phyloP scores from a whole-genome alignment of 1,140 invertebrate species.

The Coelopa frigida region DNA sequence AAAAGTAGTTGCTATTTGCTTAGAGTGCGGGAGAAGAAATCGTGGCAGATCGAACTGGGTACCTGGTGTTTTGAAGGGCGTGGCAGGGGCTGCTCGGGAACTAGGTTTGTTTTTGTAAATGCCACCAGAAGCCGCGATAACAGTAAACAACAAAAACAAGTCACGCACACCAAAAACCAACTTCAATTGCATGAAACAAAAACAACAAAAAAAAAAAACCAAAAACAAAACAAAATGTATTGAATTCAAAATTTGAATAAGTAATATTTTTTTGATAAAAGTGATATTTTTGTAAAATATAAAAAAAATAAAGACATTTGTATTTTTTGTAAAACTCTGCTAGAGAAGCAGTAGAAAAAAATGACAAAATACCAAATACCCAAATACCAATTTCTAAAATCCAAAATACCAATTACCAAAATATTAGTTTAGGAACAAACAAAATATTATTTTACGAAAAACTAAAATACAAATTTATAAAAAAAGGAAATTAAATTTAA shows the following conservation, averaged over 20 bases:
- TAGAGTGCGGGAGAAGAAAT: too few relatives aligned
- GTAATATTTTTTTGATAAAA: too few relatives aligned
- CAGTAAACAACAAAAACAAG: not conserved
- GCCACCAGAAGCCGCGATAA: not conserved
- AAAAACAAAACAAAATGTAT: not conserved
- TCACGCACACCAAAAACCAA: not conserved
- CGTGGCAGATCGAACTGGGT: too few relatives aligned
- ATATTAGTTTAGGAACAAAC: not conserved
- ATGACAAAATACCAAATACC: too few relatives aligned
- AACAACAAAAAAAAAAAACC: not conserved
- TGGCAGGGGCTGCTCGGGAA: too few relatives aligned
- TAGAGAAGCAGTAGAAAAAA: too few relatives aligned
- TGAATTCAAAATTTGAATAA: not conserved
- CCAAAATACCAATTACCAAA: not conserved
- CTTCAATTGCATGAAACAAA: not conserved
- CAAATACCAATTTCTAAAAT: not conserved
- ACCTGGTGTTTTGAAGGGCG: too few relatives aligned
- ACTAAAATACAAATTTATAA: not conserved
- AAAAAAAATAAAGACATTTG: too few relatives aligned
- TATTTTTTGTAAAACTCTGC: too few relatives aligned
- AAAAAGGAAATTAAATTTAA: not conserved
- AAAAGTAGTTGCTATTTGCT: too few relatives aligned
- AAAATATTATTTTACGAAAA: not conserved
- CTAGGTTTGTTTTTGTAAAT: too few relatives aligned
- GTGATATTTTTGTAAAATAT: too few relatives aligned